phyloP scores from a whole-genome alignment of 2,888 invertebrate genomes.

The Dasysyrphus albostriatus region DNA sequence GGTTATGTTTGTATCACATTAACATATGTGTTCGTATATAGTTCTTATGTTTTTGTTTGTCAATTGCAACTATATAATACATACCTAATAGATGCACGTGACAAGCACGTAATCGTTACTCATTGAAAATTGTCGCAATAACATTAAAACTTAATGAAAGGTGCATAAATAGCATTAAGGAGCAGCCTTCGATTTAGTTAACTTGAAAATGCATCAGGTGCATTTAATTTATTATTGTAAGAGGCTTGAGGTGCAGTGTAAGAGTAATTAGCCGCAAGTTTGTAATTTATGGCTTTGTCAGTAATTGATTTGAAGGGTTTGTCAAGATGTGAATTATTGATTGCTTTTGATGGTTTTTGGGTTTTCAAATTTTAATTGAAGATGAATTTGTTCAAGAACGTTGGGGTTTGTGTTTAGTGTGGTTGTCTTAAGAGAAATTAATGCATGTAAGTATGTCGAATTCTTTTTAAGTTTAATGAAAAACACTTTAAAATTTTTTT shows the following conservation, averaged over 20 bases:
- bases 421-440: not conserved
- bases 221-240: slow-evolving; percentile 56
- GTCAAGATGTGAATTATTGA: slow-evolving; percentile 8
- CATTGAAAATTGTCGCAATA: slow-evolving; percentile 55
- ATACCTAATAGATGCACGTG: slow-evolving; percentile 1
- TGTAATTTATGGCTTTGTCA: slow-evolving; percentile 73
- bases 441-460: too few relatives aligned
- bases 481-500: too few relatives aligned
- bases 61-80: not conserved
- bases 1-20: not conserved
- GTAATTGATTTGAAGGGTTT: slow-evolving; percentile 69
- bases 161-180: slow-evolving; percentile 7
- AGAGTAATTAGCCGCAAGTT: slow-evolving; percentile 74
- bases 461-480: not conserved
- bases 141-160: slow-evolving; percentile 27
- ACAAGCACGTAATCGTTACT: slow-evolving; percentile 40
- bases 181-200: slow-evolving; percentile 23
- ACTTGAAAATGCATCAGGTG: slow-evolving; percentile 57
- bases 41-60: not conserved
- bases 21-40: not conserved
- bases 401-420: not conserved
- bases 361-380: not conserved
- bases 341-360: not conserved
- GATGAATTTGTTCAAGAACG: not conserved
- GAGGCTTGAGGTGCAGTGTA: slow-evolving; percentile 63